Evolutionary conservation across 2,113 vertebrate genomes (phyloP), one percentile per base, ranked within the genome.

Genomic region (Paralichthys olivaceus): DNA sequence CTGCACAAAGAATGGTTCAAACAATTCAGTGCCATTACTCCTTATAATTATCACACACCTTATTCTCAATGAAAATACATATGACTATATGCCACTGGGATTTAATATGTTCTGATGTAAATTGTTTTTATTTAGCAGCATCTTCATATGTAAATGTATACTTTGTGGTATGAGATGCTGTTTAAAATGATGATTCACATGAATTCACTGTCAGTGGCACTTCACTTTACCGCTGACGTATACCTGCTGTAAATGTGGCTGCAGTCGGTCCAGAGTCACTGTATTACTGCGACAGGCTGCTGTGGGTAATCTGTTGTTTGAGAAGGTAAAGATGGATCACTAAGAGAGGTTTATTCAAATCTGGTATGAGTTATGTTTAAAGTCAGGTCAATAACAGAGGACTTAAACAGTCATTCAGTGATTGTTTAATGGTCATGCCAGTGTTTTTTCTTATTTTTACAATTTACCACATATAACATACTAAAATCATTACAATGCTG

Each of bases 21-120:
- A 32, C 53, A 70, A 78, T 60, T 68, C 77, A 83, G 91, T 91
- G 87, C 89, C 91, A 93, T 90, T 72, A 71, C 80, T 84, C 65
- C 78, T 72, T 71, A 72, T 26, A 72, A 67, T 83, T 63, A 82
- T 75, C 84, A 69, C 12, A 64, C 72, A 37, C 47, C 22, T 32
- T 71, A 47, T 63, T 49, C n/a, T 65, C n/a, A 37, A 70, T 62
- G 56, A 25, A 72, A 68, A 63, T n/a, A 51, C 60, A 61, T 66
- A 45, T 70, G 60, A 73, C 22, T 82, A 59, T 83, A 85, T 77
- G 73, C 79, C 73, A 88, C 78, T 87, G 79, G 79, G 91, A 77
- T 71, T 87, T 67, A 80, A 73, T 74, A 77, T 81, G 74, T 72
- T 89, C 69, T 85, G 22, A 64, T 89, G 82, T 90, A 84, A 65